Evolutionary conservation across 2,888 invertebrate genomes (phyloP), one percentile per base, ranked within the genome.

Genomic region (Hartigia nigra): DNA sequence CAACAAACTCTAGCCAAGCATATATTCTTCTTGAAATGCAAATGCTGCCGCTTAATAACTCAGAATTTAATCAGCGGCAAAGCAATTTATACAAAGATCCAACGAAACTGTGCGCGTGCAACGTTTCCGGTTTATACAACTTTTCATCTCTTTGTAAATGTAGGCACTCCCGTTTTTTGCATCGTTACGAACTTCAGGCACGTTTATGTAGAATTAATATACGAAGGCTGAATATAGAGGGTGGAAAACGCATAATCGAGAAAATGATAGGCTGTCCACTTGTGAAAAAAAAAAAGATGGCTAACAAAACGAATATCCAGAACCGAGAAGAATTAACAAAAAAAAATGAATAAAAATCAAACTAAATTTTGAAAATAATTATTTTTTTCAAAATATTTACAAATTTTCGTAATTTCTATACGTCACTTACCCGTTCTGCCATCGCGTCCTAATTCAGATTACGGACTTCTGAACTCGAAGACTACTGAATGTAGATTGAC

Each of bases 401-500:
- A 9, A 23, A 9, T 55, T 55, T 9, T 23, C 55, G 2, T 9
- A 55, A 55, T 55, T 1, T 23, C 9, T 0, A 23, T 55, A 55
- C 5, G 9, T 55, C 9, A 87, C 90, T 90, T 84, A 90, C 90
- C 90, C 86, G 86, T 79, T 81, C 83, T 83, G 84, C 85, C 90
- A 90, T 90, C 80, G 85, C 85, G 82, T 81, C 82, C 82, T 85
- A 32, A 83, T 85, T 87, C 84, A 83, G 82, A 86, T 80, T 84
- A 83, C 84, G 82, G 83, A 82, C 84, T 83, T 81, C 80, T 14
- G 81, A 55, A 55, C 55, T 72, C 72, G 12, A 78, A 77, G 81
- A 85, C 84, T 86, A 90, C 88, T 90, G 88, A 83, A 88, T 89
- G 78, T 76, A 81, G 77, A 85, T 83, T 83, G 76, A 72, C 35